Conservation (phyloP, 1,140 invertebrate species). For the Penaeus vannamei region DNA sequence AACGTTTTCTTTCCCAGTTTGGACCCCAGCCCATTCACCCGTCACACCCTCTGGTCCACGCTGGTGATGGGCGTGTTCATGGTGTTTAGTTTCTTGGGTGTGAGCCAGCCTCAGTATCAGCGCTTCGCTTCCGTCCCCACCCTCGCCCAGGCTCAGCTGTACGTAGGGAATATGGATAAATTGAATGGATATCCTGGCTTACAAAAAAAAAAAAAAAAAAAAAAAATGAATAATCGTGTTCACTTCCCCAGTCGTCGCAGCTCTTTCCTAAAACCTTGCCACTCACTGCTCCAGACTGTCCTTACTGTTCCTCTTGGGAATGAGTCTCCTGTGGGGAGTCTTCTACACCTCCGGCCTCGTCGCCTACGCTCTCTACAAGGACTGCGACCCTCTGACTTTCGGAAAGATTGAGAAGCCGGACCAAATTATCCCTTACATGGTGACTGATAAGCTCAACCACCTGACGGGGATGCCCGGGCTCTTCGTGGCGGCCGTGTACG, state of each 20-base stretch:
- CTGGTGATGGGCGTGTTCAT: slow-evolving; percentile 30
- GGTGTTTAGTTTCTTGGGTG: slow-evolving; percentile 1
- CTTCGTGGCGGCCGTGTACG: slow-evolving; percentile 79
- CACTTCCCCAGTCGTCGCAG: too few species aligned
- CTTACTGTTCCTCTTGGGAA: background rate
- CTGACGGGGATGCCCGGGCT: slow-evolving; percentile 84
- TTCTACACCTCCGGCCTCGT: slow-evolving; percentile 77
- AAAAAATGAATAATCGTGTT: too few species aligned
- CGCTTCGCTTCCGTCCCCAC: slow-evolving; percentile 28
- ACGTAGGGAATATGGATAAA: background rate
- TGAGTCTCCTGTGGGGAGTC: slow-evolving; percentile 8
- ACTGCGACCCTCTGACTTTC: slow-evolving; percentile 84
- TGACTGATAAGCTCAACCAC: slow-evolving; percentile 83
- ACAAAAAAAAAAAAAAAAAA: too few species aligned
- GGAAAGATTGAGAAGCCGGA: slow-evolving; percentile 79
- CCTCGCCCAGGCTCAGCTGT: slow-evolving; percentile 1
- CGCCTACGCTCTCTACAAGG: slow-evolving; percentile 83
- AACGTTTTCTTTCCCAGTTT: slow-evolving; percentile 10
- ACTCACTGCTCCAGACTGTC: background rate
- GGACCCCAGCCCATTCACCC: slow-evolving; percentile 49
- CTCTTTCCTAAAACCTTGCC: too few species aligned
- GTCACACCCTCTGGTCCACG: slow-evolving; percentile 52
- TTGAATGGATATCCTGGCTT: too few species aligned
- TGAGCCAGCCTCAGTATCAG: slow-evolving; percentile 50
- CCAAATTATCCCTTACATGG: slow-evolving; percentile 77